Conservation (phyloP, 2,113 vertebrate genomes). For the Tiliqua scincoides region DNA sequence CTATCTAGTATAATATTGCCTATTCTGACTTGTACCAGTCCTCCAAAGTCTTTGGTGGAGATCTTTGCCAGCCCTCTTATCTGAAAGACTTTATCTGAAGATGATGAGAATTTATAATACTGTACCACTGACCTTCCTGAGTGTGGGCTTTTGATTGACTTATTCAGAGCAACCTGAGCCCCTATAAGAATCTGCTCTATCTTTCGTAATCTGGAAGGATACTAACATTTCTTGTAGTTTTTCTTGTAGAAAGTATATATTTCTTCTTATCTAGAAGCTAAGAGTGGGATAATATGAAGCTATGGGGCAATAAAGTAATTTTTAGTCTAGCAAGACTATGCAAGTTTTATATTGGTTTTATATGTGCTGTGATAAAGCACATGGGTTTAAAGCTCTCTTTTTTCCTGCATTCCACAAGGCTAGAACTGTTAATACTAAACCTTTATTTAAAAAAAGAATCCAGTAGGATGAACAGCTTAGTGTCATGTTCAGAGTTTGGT, state of each 20-base stretch:
- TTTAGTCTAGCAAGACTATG: not conserved
- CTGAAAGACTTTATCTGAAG: not conserved
- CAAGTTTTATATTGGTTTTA: not conserved
- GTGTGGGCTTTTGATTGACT: not conserved
- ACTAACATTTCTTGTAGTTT: conserved; percentile 1
- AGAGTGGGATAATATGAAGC: not conserved
- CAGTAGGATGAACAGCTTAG: conserved; percentile 56
- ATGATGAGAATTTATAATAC: not conserved
- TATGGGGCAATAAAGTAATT: not conserved
- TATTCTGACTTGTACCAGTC: not conserved
- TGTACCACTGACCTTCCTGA: not conserved
- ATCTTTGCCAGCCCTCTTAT: not conserved
- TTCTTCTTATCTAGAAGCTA: not conserved
- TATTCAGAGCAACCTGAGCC: conserved; percentile 2
- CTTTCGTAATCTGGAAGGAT: not conserved
- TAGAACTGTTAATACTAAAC: conserved; percentile 43
- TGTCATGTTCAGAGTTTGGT: conserved; percentile 85
- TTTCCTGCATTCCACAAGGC: conserved; percentile 18
- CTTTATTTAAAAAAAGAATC: not conserved
- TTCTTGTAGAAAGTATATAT: not conserved
- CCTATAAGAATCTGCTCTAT: not conserved
- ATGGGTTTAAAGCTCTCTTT: conserved; percentile 11
- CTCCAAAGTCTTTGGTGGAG: not conserved
- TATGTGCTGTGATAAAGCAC: not conserved
- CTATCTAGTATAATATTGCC: not conserved